Percentiles rank a stretch among this genome's conserved stretches.
Conservation (phyloP, 1,140 invertebrate genomes). For the Bombus ignitus region DNA sequence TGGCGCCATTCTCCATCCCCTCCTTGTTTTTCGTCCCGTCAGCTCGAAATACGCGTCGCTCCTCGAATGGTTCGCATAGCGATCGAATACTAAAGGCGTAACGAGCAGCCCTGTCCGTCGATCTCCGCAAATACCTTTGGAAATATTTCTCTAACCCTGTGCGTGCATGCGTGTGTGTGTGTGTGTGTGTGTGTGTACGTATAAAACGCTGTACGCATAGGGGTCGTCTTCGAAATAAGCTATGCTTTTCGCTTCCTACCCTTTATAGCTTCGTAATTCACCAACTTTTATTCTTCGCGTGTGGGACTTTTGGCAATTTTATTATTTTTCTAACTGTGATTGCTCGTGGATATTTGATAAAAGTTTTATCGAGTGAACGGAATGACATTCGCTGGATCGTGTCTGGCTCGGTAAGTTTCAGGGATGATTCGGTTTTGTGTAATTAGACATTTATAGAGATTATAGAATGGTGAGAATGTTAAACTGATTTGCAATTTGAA, state of each 20-base stretch:
- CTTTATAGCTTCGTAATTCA: too few relatives aligned
- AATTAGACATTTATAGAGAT: neutral
- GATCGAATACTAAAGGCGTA: conserved; percentile 35
- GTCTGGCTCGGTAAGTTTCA: neutral
- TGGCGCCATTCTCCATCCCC: neutral
- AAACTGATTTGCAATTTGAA: neutral
- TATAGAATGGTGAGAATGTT: neutral
- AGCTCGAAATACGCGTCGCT: conserved; percentile 34
- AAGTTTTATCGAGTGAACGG: too few relatives aligned
- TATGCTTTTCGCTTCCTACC: too few relatives aligned
- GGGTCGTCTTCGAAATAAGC: neutral
- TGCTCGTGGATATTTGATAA: too few relatives aligned
- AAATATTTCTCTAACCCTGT: conserved; percentile 22
- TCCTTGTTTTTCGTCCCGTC: conserved; percentile 22
- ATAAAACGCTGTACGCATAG: too few relatives aligned
- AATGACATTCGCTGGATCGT: neutral
- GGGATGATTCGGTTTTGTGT: neutral
- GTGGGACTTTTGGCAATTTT: too few relatives aligned
- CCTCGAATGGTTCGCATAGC: conserved; percentile 42
- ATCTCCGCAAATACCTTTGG: conserved; percentile 21
- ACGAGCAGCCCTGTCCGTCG: conserved; percentile 27
- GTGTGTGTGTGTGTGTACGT: too few relatives aligned
- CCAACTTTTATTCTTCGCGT: too few relatives aligned
- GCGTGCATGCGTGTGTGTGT: too few relatives aligned
- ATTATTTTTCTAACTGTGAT: too few relatives aligned